Percentiles rank a stretch among this genome's conserved stretches.
These are phyloP conservation scores for Phymanthus crucifer DNA, from an alignment of 92 coral and sea anemone genomes.

Conservation along the genomic window DNA sequence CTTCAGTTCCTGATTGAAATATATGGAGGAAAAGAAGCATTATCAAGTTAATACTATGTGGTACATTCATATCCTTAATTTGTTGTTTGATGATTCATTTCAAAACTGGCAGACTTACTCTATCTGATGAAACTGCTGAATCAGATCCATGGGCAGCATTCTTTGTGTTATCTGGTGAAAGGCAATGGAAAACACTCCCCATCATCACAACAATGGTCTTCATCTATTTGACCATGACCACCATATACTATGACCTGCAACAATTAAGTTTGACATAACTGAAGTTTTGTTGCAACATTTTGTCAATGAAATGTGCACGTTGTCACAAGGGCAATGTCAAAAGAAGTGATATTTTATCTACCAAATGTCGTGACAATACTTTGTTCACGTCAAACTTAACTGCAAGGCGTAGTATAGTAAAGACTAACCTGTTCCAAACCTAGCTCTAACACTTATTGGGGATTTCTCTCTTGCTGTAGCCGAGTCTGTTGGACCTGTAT, in stretches of 20 bases:
- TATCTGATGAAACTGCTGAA: constrained; percentile 60
- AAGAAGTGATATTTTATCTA: too few species aligned
- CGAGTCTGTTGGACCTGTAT: constrained; percentile 86
- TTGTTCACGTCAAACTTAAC: too few species aligned
- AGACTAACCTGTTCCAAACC: constrained; percentile 97
- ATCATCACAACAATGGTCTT: neutral
- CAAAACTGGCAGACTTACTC: constrained; percentile 41
- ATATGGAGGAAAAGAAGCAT: neutral
- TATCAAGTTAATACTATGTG: too few species aligned
- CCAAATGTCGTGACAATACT: too few species aligned
- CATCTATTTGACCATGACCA: too few species aligned
- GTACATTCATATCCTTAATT: neutral
- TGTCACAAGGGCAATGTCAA: too few species aligned
- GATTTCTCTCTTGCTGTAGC: constrained; percentile 74
- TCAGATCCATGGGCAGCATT: constrained; percentile 98
- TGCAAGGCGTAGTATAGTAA: too few species aligned
- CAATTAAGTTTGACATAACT: too few species aligned
- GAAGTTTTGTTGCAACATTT: too few species aligned
- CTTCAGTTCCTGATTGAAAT: constrained; percentile 64
- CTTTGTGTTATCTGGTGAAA: constrained; percentile 78
- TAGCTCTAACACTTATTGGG: constrained; percentile 83
- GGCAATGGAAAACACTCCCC: neutral
- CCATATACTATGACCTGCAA: too few species aligned
- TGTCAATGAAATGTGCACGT: too few species aligned
- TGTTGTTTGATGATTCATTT: neutral